Conservation (phyloP, 2,113 vertebrate species). For the Puma concolor region DNA sequence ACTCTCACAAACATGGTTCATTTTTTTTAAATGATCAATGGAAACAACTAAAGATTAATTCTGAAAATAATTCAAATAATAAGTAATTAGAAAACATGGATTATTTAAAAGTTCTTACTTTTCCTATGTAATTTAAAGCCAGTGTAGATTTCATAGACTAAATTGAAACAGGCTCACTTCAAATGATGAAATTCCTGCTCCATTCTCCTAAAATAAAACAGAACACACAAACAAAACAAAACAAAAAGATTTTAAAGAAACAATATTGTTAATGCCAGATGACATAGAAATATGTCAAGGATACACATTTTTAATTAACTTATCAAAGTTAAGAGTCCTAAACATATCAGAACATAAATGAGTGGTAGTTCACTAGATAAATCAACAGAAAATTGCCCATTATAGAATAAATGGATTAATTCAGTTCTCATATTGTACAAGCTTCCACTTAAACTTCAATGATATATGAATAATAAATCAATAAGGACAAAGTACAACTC, state of each 20-base stretch:
- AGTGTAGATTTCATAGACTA: neutral
- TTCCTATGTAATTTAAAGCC: neutral
- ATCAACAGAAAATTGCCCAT: neutral
- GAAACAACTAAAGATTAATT: neutral
- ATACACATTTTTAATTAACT: neutral
- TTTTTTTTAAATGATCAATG: neutral
- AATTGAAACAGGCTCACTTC: neutral
- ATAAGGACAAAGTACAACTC: neutral
- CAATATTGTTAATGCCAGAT: neutral
- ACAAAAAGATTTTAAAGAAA: neutral
- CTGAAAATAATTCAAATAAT: neutral
- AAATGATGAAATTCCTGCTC: neutral
- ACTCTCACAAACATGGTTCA: neutral
- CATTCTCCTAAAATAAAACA: neutral
- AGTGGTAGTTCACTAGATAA: neutral
- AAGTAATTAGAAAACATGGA: neutral
- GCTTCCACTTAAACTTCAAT: neutral
- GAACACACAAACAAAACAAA: neutral
- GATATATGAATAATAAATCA: neutral
- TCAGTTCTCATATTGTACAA: neutral
- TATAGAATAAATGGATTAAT: neutral
- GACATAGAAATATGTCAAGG: neutral
- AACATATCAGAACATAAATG: neutral
- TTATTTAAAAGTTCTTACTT: neutral
- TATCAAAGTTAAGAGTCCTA: neutral